phyloP scores from a whole-genome alignment of 2,797 vertebrate genomes.

The Fundulus diaphanus region DNA sequence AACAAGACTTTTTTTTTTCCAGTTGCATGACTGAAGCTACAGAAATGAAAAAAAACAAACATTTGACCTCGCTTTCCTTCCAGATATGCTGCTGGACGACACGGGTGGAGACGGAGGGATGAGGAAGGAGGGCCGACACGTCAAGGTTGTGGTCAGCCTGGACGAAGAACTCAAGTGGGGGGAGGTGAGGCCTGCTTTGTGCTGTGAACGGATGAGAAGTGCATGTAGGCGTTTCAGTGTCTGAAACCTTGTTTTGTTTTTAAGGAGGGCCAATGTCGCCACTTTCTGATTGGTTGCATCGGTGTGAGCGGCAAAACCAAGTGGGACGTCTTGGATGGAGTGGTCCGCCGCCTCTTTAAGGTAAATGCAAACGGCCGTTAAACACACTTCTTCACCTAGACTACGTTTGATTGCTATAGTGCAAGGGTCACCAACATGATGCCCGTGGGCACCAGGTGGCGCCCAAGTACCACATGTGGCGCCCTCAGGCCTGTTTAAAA shows the following conservation, averaged over 20 bases:
- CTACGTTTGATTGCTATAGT: too few relatives aligned
- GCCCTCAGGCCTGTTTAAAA: too few relatives aligned
- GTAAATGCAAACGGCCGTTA: slow-evolving; percentile 64
- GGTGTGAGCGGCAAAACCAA: slow-evolving; percentile 98
- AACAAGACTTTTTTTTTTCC: neutral
- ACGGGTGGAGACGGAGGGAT: slow-evolving; percentile 85
- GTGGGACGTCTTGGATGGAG: slow-evolving; percentile 97
- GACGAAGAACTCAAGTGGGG: slow-evolving; percentile 88
- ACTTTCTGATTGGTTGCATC: slow-evolving; percentile 96
- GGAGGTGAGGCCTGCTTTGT: slow-evolving; percentile 82
- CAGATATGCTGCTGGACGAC: slow-evolving; percentile 97
- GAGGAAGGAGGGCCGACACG: slow-evolving; percentile 92
- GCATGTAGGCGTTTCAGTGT: neutral
- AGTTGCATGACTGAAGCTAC: neutral
- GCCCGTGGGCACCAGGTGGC: too few relatives aligned
- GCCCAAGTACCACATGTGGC: too few relatives aligned
- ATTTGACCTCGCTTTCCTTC: neutral
- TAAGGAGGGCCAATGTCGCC: slow-evolving; percentile 84
- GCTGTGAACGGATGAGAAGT: neutral
- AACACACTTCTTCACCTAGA: too few relatives aligned
- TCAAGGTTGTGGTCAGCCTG: slow-evolving; percentile 93
- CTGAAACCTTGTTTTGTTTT: neutral
- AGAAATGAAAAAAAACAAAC: neutral
- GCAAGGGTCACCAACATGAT: too few relatives aligned
- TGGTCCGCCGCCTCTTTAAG: slow-evolving; percentile 94